Conservation (phyloP, 2,113 vertebrate species). For the Dasyprocta punctata region DNA sequence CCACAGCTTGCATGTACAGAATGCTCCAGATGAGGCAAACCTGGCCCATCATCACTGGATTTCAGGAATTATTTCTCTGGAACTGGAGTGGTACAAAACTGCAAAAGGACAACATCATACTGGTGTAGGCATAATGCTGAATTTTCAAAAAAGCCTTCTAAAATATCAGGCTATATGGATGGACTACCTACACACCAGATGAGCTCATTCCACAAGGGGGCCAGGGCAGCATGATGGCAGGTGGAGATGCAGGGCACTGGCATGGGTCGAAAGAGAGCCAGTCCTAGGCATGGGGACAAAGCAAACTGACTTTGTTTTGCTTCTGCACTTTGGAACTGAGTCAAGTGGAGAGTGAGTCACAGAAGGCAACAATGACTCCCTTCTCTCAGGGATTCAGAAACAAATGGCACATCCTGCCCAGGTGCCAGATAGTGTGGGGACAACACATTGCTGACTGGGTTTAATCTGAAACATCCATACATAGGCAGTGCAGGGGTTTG, state of each 20-base stretch:
- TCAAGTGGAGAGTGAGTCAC: conserved; percentile 37
- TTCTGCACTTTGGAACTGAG: neutral
- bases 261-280: neutral
- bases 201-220: conserved; percentile 24
- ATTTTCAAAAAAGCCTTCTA: conserved; percentile 66
- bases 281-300: neutral
- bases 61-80: conserved; percentile 58
- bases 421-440: neutral
- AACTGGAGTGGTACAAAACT: conserved; percentile 50
- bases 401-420: neutral
- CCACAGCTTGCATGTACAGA: neutral
- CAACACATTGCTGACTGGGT: neutral
- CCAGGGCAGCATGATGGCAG: neutral
- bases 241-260: neutral
- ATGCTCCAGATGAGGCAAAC: conserved; percentile 29
- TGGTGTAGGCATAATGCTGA: conserved; percentile 66
- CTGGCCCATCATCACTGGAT: neutral
- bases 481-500: neutral
- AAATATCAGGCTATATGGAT: conserved; percentile 63
- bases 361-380: neutral
- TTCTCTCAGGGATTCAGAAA: conserved; percentile 17
- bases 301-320: neutral
- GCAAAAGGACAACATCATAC: conserved; percentile 75
- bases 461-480: conserved; percentile 18
- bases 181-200: conserved; percentile 76